Percentiles rank a stretch among this genome's conserved stretches.
phyloP scores from a whole-genome alignment of 2,888 invertebrate species.

The Drosophila pseudotakahashii region DNA sequence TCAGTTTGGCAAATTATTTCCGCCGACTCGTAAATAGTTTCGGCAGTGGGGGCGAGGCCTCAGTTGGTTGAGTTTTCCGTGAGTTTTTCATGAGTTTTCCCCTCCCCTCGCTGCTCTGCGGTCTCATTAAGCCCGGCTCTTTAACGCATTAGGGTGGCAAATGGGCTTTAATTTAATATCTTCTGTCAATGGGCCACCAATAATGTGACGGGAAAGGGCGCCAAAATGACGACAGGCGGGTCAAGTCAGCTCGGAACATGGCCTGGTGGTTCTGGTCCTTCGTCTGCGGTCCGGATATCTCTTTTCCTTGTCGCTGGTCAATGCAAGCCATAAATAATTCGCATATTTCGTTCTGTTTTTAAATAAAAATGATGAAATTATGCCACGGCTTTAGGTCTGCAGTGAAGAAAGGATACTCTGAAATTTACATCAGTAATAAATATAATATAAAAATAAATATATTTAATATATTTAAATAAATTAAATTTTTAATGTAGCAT shows the following conservation, averaged over 20 bases:
- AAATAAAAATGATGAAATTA: conserved; percentile 13
- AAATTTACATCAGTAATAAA: too few species aligned
- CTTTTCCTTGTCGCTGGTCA: conserved; percentile 24
- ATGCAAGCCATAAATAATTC: conserved; percentile 65
- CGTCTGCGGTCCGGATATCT: conserved; percentile 9
- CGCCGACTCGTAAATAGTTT: conserved; percentile 61
- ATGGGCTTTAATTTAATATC: conserved; percentile 58
- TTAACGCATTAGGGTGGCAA: conserved; percentile 73
- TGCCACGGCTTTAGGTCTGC: not conserved
- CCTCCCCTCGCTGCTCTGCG: not conserved
- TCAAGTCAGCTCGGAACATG: conserved; percentile 28
- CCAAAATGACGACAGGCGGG: conserved; percentile 41
- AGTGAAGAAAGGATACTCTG: not conserved
- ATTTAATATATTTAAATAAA: too few species aligned
- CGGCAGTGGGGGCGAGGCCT: conserved; percentile 13
- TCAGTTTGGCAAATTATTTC: conserved; percentile 64
- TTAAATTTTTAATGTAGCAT: too few species aligned
- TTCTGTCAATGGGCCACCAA: conserved; percentile 55
- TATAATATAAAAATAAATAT: too few species aligned
- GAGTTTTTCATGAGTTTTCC: not conserved
- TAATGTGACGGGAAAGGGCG: conserved; percentile 50
- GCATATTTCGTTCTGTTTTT: conserved; percentile 50
- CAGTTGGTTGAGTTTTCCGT: not conserved
- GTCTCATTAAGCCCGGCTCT: conserved; percentile 70
- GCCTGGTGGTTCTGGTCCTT: not conserved